Base-by-base conservation (phyloP, 2,797 vertebrate species). In the Hephaestus fuliginosus region DNA sequence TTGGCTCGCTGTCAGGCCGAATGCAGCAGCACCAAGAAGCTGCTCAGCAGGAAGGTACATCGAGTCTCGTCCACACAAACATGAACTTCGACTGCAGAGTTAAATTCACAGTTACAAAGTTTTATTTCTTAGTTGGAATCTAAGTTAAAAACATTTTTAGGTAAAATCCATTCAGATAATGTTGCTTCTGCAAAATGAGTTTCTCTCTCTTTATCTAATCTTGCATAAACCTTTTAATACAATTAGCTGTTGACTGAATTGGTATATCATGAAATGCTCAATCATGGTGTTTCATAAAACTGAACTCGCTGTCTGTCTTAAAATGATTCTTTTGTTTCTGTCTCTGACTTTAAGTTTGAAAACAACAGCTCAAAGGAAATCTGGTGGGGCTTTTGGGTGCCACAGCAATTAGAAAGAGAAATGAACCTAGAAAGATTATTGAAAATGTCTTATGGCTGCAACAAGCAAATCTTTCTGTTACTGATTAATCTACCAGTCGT, bases 1-100 rank as follows among this genome's bases (percentile, higher is more conserved):
- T 65, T 96, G 87, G 71, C 52, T 68, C 76, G 80, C 69, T 90
- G 91, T 70, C 94, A 95, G 86, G 84, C 81, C 0, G 87, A 95
- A 39, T 91, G 80, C 53, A 71, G 66, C 70, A 90, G 76, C 76
- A 46, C 91, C 66, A 86, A 90, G 76, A 82, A 70, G 88, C 82
- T 93, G 87, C 91, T 93, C 46, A 36, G 84, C 4, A 90, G 89
- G 74, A 95, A 96, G 94, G 95, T 96, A 56, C 14, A 1, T 17
- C 0, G 2, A 7, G 49, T 33, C 49, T 18, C 18, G 13, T 36
- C 3, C 4, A 70, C 53, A 20, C 30, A 17, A 15, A 1, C 17
- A 57, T 6, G 6, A n/a, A 20, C 28, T 30, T 43, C 11, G 11
- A 44, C 0, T 25, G 12, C 11, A 20, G 14, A 61, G 18, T 5